Evolutionary conservation across 2,797 vertebrate species (phyloP).

Genomic region (Phoxinus dragarum): DNA sequence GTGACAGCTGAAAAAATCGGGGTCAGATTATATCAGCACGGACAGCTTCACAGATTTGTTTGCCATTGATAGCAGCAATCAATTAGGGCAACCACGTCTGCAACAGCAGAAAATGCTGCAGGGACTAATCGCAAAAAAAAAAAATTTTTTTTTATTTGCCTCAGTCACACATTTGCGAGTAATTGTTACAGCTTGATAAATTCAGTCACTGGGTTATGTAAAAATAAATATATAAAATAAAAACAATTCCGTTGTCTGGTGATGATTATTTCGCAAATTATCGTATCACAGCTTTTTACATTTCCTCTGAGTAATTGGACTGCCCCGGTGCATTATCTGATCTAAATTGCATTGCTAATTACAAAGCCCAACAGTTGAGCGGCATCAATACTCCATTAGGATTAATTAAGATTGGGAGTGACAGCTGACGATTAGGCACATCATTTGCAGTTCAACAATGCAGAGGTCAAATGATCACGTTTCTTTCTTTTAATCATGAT

Average conservation of each 20-base stretch:
- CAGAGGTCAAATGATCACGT: constrained; percentile 80
- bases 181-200: constrained; percentile 28
- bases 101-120: constrained; percentile 65
- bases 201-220: constrained; percentile 20
- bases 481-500: constrained; percentile 64
- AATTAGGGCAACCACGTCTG: constrained; percentile 75
- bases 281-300: constrained; percentile 72
- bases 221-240: constrained; percentile 29
- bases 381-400: constrained; percentile 97
- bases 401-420: constrained; percentile 97
- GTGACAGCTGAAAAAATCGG: constrained; percentile 93
- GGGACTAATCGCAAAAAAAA: constrained; percentile 14
- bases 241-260: constrained; percentile 58
- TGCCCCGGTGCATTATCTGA: constrained; percentile 82
- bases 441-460: constrained; percentile 86
- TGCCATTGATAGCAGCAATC: constrained; percentile 93
- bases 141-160: neutral
- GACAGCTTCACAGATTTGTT: constrained; percentile 86
- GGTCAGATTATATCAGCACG: constrained; percentile 95
- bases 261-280: constrained; percentile 78
- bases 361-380: constrained; percentile 95
- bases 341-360: constrained; percentile 97
- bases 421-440: constrained; percentile 93
- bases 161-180: constrained; percentile 24
- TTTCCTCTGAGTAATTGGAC: constrained; percentile 90